A percentile compares a stretch with the other conserved stretches of the same genome.
Evolutionary conservation across 2,113 vertebrate species (phyloP).

Genomic region (Rhynchopsitta pachyrhyncha): DNA sequence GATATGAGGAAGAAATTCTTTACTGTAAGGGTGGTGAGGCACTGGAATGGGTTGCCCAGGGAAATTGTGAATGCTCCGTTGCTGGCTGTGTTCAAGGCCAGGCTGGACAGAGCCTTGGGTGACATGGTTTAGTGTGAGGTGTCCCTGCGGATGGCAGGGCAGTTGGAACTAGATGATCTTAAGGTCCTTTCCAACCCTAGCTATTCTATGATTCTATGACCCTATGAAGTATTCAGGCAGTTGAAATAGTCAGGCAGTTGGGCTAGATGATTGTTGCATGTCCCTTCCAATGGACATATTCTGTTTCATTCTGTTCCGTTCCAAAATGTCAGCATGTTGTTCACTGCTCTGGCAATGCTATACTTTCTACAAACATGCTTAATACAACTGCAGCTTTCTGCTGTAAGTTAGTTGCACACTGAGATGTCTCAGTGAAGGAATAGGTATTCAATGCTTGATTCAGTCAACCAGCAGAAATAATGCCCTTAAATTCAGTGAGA

Average conservation of each 20-base stretch:
- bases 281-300: neutral
- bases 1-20: no score
- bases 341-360: neutral
- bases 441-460: accelerated
- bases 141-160: no score
- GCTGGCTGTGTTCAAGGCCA: no score
- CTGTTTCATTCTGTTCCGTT: neutral
- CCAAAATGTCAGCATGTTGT: neutral
- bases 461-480: neutral
- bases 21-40: no score
- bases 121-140: no score
- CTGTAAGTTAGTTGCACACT: neutral
- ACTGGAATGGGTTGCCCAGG: no score
- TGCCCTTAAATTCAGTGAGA: neutral
- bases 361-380: neutral
- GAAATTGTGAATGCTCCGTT: no score
- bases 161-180: no score
- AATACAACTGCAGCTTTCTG: neutral
- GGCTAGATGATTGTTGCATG: neutral
- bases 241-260: neutral
- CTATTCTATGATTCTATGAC: no score
- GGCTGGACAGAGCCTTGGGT: no score
- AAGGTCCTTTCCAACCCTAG: no score
- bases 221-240: neutral
- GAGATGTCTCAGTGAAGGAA: neutral